Base-by-base conservation (phyloP, 2,113 vertebrate species). In the Triplophysa rosa region DNA sequence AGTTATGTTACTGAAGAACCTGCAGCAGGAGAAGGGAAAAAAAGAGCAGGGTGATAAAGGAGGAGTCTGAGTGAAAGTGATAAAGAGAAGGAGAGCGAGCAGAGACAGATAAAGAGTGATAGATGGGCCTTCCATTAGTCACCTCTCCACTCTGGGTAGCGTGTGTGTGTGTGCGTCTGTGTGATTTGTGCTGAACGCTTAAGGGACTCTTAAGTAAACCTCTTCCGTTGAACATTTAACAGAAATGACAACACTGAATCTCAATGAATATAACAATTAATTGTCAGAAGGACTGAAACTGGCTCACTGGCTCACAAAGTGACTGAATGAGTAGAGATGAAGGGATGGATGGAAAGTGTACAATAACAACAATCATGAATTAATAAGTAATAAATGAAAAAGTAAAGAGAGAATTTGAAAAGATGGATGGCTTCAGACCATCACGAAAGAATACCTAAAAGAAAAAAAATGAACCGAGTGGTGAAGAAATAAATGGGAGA, bases 1-100 rank as follows among this genome's bases (percentile, higher is more conserved):
- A 13, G 96, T 95, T 69, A 98, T 96, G 89, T 98, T 98, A 91
- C 92, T 94, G 90, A 98, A 98, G 87, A 95, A 98, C 89, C 96
- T 97, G 86, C 11, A 45, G 69, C 67, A 84, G 68, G 49, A 80
- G 76, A 62, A 66, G 66, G 40, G 26, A 33, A 74, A 23, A 45
- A 49, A 66, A 59, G 47, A 62, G 61, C 56, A 78, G 26, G 47
- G 64, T 73, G 71, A 80, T 75, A 84, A 77, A 81, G 72, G 72
- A 74, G 61, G 71, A 81, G 40, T 54, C 23, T 70, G 64, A 82
- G 72, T 79, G 66, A 79, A 69, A 70, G 54, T 72, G 67, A 81
- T 64, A 79, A 80, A 79, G 68, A 47, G 78, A 77, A 64, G 37
- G 81, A 74, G 68, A 84, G 65, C 2, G 75, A 84, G 80, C 54